Percentiles rank a stretch among this genome's conserved stretches.
Evolutionary conservation across 2,888 invertebrate species (phyloP).

Genomic region (Oeneis ivallda): DNA sequence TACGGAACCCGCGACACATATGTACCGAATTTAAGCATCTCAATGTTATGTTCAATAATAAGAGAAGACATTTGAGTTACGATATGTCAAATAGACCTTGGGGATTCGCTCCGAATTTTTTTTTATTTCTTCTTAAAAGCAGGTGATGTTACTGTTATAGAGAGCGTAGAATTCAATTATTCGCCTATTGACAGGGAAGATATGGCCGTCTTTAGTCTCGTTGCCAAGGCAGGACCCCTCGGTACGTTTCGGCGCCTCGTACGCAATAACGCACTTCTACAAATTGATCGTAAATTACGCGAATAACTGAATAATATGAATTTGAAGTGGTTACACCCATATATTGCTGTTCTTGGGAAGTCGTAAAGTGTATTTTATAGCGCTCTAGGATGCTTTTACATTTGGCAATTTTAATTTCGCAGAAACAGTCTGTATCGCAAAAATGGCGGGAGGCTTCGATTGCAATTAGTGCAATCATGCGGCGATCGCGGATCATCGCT

Average conservation of each 20-base stretch:
- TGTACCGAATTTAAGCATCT: slow-evolving; percentile 53
- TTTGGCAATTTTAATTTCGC: slow-evolving; percentile 11
- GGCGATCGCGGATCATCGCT: too few species aligned
- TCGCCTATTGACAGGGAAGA: slow-evolving; percentile 65
- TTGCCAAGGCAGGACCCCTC: slow-evolving; percentile 48
- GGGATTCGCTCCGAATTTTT: slow-evolving; percentile 14
- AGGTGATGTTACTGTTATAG: slow-evolving; percentile 73
- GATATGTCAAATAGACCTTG: slow-evolving; percentile 66
- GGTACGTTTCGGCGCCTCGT: slow-evolving; percentile 44
- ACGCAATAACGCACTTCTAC: slow-evolving; percentile 58
- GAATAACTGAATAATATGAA: slow-evolving; percentile 54
- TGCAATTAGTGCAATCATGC: too few species aligned
- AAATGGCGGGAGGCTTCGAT: background rate
- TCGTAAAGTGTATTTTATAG: slow-evolving; percentile 47
- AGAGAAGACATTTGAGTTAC: slow-evolving; percentile 74
- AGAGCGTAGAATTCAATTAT: slow-evolving; percentile 75
- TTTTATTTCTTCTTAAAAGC: slow-evolving; percentile 57
- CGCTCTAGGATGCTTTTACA: background rate
- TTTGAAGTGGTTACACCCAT: slow-evolving; percentile 50
- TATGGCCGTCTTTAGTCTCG: slow-evolving; percentile 63
- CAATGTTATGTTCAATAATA: slow-evolving; percentile 48
- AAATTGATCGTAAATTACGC: slow-evolving; percentile 73
- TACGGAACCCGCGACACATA: slow-evolving; percentile 53
- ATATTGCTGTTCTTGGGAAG: slow-evolving; percentile 45
- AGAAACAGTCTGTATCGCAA: background rate